Evolutionary conservation across 2,888 invertebrate species (phyloP), one percentile per base, ranked within the genome.

Genomic region (Magallana nippona): DNA sequence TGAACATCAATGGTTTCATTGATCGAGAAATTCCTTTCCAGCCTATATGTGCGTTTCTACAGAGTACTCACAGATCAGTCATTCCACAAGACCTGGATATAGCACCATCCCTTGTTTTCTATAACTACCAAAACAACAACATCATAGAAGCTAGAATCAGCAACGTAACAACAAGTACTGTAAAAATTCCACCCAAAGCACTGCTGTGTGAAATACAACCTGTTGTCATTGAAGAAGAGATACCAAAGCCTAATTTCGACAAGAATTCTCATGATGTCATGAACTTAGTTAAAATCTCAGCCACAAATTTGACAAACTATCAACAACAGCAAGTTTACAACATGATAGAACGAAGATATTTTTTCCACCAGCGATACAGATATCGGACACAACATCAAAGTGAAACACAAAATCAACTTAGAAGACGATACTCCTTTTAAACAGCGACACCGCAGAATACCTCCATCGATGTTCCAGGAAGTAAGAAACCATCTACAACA

Each of bases 131-230:
- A 27, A 10, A 56, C 10, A 58, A 17, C 56, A 22, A 63, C 10
- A 13, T n/a, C 5, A 56, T 63, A 22, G 1, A 62, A 17, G 82
- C 71, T n/a, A 63, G 2, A 11, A 22, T 63, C 19, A 55, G 63
- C 55, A 44, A 63, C 17, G 22, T 63, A 22, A 71, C 82, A 32
- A 63, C 32, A 32, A 32, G 56, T 2, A 32, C 82, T 15, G 62
- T 82, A 15, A 63, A 57, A 56, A 55, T 82, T 63, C n/a, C 82
- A 63, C 82, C 71, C 32, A 55, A 71, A 19, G 32, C 82, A 44
- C 15, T 82, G 5, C 19, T 82, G 32, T 82, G 82, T 82, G 82
- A 82, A 63, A 15, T 82, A 17, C 63, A 82, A 44, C 82, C 82
- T n/a, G n/a, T n/a, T 11, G 82, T 56, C 22, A 58, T 80, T 57